phyloP scores from a whole-genome alignment of 2,888 invertebrate genomes.

The Mythimna albipuncta region DNA sequence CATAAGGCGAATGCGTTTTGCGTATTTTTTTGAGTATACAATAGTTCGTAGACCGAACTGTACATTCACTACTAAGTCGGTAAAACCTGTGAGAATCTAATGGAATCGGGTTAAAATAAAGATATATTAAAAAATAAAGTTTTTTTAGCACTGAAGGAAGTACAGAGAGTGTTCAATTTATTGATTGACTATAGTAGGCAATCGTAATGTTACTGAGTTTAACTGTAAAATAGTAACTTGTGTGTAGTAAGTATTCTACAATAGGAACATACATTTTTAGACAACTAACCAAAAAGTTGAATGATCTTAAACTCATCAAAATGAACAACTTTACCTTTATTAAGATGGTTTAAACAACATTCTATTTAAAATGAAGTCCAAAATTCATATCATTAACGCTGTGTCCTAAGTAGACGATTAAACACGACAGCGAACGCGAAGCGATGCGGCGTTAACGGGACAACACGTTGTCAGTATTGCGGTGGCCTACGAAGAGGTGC shows the following conservation, averaged over 20 bases:
- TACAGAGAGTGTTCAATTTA: too few relatives aligned
- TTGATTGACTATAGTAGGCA: not conserved
- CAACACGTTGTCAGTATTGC: too few relatives aligned
- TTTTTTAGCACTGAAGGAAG: not conserved
- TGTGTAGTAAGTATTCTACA: not conserved
- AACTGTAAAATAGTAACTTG: conserved; percentile 6
- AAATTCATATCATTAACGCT: not conserved
- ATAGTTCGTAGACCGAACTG: too few relatives aligned
- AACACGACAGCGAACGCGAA: too few relatives aligned
- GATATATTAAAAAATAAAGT: not conserved
- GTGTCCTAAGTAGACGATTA: too few relatives aligned
- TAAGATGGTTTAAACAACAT: not conserved
- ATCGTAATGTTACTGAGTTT: not conserved
- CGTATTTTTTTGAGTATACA: too few relatives aligned
- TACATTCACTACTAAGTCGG: not conserved
- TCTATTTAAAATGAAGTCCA: not conserved
- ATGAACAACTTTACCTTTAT: not conserved
- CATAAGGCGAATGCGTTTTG: too few relatives aligned
- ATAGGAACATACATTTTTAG: not conserved
- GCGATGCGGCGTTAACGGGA: too few relatives aligned
- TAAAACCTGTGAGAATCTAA: not conserved
- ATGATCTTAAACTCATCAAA: not conserved
- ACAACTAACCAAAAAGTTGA: too few relatives aligned
- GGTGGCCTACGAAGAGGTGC: too few relatives aligned
- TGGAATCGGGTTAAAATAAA: too few relatives aligned